A percentile compares a stretch with the other conserved stretches of the same genome.
These are phyloP conservation scores for Acanthococcus lagerstroemiae DNA, from an alignment of 2,888 invertebrate genomes.

Conservation along the genomic window DNA sequence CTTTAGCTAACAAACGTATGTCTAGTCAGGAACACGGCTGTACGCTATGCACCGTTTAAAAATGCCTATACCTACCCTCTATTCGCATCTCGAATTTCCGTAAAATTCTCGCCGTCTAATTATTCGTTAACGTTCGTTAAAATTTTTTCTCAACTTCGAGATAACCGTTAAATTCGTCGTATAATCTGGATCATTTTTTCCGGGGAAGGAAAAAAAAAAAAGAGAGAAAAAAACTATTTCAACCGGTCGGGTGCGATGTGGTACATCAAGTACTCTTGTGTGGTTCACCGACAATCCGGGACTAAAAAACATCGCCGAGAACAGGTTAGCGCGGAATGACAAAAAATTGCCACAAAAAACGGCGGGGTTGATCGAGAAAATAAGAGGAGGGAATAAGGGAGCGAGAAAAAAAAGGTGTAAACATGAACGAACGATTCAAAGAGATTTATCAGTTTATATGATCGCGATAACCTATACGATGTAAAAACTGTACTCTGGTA, in stretches of 20 bases:
- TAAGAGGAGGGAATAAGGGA: not conserved
- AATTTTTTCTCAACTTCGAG: not conserved
- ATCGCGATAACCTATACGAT: too few relatives aligned
- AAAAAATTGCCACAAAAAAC: not conserved
- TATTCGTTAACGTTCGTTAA: conserved; percentile 5
- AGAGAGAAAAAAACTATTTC: not conserved
- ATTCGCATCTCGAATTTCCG: too few relatives aligned
- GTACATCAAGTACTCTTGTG: conserved; percentile 30
- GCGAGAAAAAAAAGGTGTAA: not conserved
- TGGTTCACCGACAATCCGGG: conserved; percentile 14
- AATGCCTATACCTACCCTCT: not conserved
- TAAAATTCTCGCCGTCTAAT: not conserved
- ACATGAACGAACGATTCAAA: not conserved
- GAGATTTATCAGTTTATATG: too few relatives aligned
- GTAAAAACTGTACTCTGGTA: too few relatives aligned
- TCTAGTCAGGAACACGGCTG: conserved; percentile 24
- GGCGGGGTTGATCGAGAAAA: not conserved
- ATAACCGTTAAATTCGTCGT: conserved; percentile 25
- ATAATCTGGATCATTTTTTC: conserved; percentile 26
- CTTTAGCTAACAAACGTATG: conserved; percentile 27
- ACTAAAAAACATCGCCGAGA: not conserved
- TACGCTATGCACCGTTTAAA: not conserved
- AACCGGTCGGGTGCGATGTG: not conserved
- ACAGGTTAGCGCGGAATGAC: not conserved
- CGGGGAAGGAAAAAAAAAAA: not conserved